Conservation (phyloP, 2,113 vertebrate genomes). For the Cheilinus undulatus region DNA sequence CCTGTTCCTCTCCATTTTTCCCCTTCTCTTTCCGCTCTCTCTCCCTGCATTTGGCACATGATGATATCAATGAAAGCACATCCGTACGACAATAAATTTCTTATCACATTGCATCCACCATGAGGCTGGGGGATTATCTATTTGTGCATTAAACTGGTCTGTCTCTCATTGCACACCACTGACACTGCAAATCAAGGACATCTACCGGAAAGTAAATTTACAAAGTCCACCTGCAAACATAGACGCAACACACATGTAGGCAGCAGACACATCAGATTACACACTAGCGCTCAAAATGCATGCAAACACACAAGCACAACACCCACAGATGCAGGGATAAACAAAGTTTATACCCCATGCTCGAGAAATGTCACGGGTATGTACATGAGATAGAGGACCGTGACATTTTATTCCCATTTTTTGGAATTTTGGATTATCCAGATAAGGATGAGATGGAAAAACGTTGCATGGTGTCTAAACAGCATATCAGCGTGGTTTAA, state of each 20-base stretch:
- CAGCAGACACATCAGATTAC: conserved; percentile 9
- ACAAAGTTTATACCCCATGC: conserved; percentile 51
- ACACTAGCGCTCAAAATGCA: neutral
- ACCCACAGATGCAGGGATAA: conserved; percentile 39
- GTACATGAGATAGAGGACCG: conserved; percentile 56
- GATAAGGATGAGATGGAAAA: conserved; percentile 62
- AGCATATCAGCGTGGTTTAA: conserved; percentile 61
- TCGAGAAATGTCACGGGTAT: conserved; percentile 71
- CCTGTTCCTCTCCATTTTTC: conserved; percentile 10
- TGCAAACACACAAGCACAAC: neutral
- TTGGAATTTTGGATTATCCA: conserved; percentile 64
- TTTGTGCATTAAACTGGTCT: conserved; percentile 51
- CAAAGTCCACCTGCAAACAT: conserved; percentile 27
- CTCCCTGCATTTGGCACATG: conserved; percentile 51
- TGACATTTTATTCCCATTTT: conserved; percentile 75
- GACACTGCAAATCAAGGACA: conserved; percentile 62
- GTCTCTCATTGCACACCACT: conserved; percentile 43
- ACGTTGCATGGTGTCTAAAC: conserved; percentile 56
- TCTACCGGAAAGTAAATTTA: conserved; percentile 42
- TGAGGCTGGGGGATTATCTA: conserved; percentile 58
- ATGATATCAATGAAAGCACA: conserved; percentile 58
- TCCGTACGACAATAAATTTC: conserved; percentile 54
- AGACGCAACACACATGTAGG: neutral
- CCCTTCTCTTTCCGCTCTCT: neutral
- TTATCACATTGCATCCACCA: conserved; percentile 62